Percentiles rank a stretch among this genome's conserved stretches.
phyloP scores from a whole-genome alignment of 2,113 vertebrate genomes.

The Trogon surrucura region DNA sequence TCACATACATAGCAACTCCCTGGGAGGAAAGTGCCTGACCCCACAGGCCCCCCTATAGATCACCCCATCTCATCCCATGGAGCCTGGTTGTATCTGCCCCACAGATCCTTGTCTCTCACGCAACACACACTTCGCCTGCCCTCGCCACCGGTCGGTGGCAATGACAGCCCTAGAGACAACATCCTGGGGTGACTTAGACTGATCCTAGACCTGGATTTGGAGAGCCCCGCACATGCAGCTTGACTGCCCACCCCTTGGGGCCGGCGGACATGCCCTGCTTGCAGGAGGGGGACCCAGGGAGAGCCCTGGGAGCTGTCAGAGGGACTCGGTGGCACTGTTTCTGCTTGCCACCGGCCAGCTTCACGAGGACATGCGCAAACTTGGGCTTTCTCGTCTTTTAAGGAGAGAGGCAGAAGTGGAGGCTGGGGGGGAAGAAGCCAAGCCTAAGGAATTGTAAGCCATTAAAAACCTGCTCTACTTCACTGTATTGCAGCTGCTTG shows the following conservation, averaged over 20 bases:
- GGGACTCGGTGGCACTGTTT: neutral
- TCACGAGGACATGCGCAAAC: neutral
- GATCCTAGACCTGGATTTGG: neutral
- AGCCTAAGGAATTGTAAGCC: neutral
- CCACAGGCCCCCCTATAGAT: neutral
- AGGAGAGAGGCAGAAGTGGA: neutral
- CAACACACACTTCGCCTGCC: accelerated
- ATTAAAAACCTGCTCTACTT: constrained; percentile 2
- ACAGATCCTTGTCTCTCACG: accelerated
- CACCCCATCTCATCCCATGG: neutral
- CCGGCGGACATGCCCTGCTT: neutral
- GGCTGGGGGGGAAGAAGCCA: neutral
- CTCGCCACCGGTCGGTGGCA: neutral
- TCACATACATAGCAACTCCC: neutral
- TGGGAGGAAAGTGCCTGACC: neutral
- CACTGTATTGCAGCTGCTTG: neutral
- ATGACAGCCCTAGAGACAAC: neutral
- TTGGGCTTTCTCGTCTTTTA: neutral
- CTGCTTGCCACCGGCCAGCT: neutral
- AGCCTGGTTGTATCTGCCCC: neutral
- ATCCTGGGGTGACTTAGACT: neutral
- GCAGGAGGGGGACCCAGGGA: neutral
- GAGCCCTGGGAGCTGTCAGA: neutral
- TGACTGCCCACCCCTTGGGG: no score
- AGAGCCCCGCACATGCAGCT: neutral